Conservation (phyloP, 2,888 invertebrate species). For the Caenorhabditis imperialis region DNA sequence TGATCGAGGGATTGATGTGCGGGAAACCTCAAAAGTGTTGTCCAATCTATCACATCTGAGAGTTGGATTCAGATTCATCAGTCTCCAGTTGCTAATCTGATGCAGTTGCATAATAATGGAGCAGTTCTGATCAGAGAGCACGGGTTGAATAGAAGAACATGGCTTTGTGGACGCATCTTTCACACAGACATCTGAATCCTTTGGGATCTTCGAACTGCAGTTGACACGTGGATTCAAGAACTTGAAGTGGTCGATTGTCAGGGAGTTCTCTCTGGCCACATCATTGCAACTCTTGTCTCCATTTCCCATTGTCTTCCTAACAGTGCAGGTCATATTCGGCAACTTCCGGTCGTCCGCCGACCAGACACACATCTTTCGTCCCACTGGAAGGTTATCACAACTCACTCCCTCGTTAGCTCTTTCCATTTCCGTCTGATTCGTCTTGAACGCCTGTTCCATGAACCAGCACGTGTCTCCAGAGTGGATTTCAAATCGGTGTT, state of each 20-base stretch:
- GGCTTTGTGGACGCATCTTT: not conserved
- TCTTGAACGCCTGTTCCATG: conserved; percentile 16
- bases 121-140: not conserved
- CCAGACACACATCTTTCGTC: conserved; percentile 6
- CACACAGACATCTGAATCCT: not conserved
- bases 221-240: conserved; percentile 1
- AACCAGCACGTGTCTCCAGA: conserved; percentile 27
- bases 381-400: not conserved
- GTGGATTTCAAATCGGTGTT: conserved; percentile 15
- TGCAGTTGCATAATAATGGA: not conserved
- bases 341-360: not conserved
- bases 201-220: too few relatives aligned
- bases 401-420: not conserved
- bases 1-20: too few relatives aligned
- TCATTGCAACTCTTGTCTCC: too few relatives aligned
- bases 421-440: conserved; percentile 18
- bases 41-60: conserved; percentile 9
- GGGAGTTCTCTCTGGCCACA: too few relatives aligned
- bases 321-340: not conserved
- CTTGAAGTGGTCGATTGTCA: not conserved
- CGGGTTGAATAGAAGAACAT: not conserved
- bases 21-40: too few relatives aligned
- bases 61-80: conserved; percentile 1
- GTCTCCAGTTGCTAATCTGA: not conserved
- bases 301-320: too few relatives aligned